A percentile compares a stretch with the other conserved stretches of the same genome.
phyloP scores from a whole-genome alignment of 2,797 vertebrate species.

The Valencia hispanica region DNA sequence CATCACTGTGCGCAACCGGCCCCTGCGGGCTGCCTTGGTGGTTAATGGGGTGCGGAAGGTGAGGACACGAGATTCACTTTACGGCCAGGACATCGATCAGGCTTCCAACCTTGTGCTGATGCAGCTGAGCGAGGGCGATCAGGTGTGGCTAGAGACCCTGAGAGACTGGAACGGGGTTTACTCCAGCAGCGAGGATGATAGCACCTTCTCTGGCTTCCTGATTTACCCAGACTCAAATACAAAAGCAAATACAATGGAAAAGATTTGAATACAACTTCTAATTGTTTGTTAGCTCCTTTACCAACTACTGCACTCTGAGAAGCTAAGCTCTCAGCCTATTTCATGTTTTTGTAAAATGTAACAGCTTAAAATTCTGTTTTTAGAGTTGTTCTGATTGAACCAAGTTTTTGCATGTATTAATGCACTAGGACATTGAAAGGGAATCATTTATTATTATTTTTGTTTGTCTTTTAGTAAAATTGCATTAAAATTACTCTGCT shows the following conservation, averaged over 20 bases:
- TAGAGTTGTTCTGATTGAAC: conserved; percentile 37
- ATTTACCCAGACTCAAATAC: conserved; percentile 80
- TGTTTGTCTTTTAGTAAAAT: conserved; percentile 49
- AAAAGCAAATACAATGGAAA: conserved; percentile 36
- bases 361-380: conserved; percentile 25
- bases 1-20: conserved; percentile 90
- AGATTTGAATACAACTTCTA: conserved; percentile 31
- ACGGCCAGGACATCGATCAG: conserved; percentile 94
- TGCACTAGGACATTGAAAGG: conserved; percentile 37
- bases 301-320: conserved; percentile 21
- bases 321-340: conserved; percentile 34
- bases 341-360: conserved; percentile 34
- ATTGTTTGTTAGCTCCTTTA: neutral
- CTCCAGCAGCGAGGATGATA: conserved; percentile 91
- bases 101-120: conserved; percentile 90
- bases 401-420: conserved; percentile 44
- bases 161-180: conserved; percentile 96
- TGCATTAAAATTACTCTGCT: conserved; percentile 67
- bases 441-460: conserved; percentile 31
- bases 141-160: conserved; percentile 94
- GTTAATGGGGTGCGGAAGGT: conserved; percentile 84
- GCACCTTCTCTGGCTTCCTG: conserved; percentile 93
- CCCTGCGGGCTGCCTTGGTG: conserved; percentile 87
- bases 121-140: conserved; percentile 85
- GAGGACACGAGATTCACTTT: conserved; percentile 90